Conservation (phyloP, 2,113 vertebrate species). For the Aramus guarauna region DNA sequence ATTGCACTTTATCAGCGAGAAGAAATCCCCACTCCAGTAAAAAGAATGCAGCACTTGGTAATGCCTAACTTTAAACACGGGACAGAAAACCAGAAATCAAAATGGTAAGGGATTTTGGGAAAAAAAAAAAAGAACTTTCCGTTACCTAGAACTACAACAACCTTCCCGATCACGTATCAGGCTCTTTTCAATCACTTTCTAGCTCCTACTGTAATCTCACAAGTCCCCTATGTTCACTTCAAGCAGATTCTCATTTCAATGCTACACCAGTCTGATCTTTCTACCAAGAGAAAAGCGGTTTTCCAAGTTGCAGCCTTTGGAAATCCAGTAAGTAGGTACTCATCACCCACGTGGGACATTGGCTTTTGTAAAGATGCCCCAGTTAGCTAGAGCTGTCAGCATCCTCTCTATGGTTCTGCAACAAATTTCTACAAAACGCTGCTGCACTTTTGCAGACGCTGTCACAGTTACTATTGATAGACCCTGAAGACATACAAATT, state of each 20-base stretch:
- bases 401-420: not conserved
- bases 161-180: not conserved
- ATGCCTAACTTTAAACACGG: not conserved
- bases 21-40: not conserved
- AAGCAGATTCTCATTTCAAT: not conserved
- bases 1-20: not conserved
- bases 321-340: not conserved
- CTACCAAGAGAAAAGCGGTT: not conserved
- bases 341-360: accelerated
- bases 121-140: not conserved
- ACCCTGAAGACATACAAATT: not conserved
- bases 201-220: not conserved
- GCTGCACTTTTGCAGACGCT: not conserved
- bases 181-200: not conserved
- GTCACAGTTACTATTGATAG: not conserved
- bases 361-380: not conserved
- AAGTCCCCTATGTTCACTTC: not conserved
- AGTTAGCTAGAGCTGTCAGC: not conserved
- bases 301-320: not conserved
- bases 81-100: not conserved
- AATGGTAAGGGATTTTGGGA: not conserved
- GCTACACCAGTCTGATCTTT: not conserved
- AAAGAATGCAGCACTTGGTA: not conserved
- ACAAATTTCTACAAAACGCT: not conserved
- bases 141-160: not conserved